Base-by-base conservation (phyloP, 2,113 vertebrate species). In the Bubo scandiacus region DNA sequence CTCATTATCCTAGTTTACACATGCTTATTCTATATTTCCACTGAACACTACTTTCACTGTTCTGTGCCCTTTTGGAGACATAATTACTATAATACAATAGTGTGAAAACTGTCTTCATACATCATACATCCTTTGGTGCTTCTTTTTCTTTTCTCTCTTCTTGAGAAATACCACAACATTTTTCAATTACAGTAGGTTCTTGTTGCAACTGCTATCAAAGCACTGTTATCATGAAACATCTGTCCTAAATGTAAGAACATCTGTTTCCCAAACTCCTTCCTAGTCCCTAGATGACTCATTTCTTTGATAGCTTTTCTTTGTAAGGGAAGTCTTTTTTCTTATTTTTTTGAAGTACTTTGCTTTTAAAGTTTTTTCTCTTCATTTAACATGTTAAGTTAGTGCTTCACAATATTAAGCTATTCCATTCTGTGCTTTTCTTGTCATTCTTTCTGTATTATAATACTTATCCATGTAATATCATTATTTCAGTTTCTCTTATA, bases 231-330 rank as follows among this genome's bases (percentile, higher is more conserved):
- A 89, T 90, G 91, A 84, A 97, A 96, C 91, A 92, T 97, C 97
- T 97, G 96, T 93, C 81, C 80, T 90, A 89, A 95, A 96, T 95
- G 84, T 87, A 96, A 90, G 79, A 97, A 95, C 95, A 97, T 96
- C 96, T 96, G 94, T 96, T 96, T 96, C 88, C 80, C 59, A 92
- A 92, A 83, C 79, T 83, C 83, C 49, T 94, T 92, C 81, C 80
- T 91, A 80, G 81, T 95, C 92, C 74, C 91, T 92, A 61, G 81
- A 91, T 91, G 81, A 97, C 74, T 95, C 70, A 92, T 89, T 95
- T 96, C 84, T 95, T 86, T 87, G 85, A 68, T 85, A 88, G 34
- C 8, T 92, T 90, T 86, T 88, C 70, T 93, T 87, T 79, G 45
- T 92, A 94, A 96, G 59, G 73, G 45, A 87, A 94, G 45, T 1